Evolutionary conservation across 2,113 vertebrate species (phyloP).

Genomic region (Triplophysa rosa): DNA sequence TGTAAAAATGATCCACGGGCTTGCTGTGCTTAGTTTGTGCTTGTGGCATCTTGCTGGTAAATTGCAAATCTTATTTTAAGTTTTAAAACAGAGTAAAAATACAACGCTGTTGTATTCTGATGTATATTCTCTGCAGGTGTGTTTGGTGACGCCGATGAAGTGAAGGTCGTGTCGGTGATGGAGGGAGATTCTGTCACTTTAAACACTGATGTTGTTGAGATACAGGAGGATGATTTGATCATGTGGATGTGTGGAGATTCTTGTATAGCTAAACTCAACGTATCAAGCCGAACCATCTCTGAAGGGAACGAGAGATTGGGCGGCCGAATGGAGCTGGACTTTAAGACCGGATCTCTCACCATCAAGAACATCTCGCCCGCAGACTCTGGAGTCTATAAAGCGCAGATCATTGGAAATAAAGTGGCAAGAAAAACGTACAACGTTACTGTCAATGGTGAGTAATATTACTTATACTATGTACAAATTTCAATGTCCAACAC

Average conservation of each 20-base stretch:
- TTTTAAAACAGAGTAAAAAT: not conserved
- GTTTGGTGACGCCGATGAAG: not conserved
- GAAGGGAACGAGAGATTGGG: not conserved
- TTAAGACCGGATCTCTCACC: not conserved
- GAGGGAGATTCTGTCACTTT: not conserved
- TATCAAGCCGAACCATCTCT: not conserved
- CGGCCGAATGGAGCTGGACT: not conserved
- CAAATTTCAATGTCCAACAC: not conserved
- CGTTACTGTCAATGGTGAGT: conserved; percentile 12
- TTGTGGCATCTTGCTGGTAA: not conserved
- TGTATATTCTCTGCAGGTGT: not conserved
- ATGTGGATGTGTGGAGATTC: conserved; percentile 6
- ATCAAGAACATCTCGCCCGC: not conserved
- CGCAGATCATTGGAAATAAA: conserved; percentile 7
- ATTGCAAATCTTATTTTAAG: not conserved
- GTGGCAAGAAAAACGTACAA: not conserved
- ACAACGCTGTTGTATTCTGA: not conserved
- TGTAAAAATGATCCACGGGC: not conserved
- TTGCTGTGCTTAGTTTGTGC: not conserved
- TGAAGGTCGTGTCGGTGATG: not conserved
- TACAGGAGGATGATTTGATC: conserved; percentile 6
- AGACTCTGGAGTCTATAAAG: conserved; percentile 4
- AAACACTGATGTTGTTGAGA: not conserved
- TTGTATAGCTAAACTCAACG: not conserved
- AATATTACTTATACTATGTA: not conserved